Conservation (phyloP, 1,140 invertebrate genomes). For the Ostrea edulis region DNA sequence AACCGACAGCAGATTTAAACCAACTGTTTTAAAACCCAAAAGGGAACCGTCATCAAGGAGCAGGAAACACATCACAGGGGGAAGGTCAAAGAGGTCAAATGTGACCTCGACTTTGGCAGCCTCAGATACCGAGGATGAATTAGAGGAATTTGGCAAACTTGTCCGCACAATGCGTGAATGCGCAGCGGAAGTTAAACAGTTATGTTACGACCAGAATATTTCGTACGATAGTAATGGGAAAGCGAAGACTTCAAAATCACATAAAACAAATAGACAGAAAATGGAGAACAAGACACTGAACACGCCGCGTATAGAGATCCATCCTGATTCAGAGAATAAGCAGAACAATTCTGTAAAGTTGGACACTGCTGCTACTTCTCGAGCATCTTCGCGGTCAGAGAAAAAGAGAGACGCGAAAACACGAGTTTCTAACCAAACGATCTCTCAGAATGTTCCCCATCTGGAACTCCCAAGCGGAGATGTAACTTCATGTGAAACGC, state of each 20-base stretch:
- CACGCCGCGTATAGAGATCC: not conserved
- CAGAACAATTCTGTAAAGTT: not conserved
- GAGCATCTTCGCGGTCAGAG: not conserved
- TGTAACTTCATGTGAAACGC: not conserved
- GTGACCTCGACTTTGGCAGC: not conserved
- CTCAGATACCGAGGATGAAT: slow-evolving; percentile 15
- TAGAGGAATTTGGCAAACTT: slow-evolving; percentile 41
- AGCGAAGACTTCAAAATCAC: slow-evolving; percentile 1
- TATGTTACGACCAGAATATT: slow-evolving; percentile 49
- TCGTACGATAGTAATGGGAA: slow-evolving; percentile 18
- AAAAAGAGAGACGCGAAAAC: not conserved
- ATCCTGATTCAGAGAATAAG: not conserved
- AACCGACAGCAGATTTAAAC: not conserved
- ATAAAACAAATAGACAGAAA: not conserved
- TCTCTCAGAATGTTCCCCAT: slow-evolving; percentile 1
- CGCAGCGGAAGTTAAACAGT: slow-evolving; percentile 52
- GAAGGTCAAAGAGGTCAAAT: not conserved
- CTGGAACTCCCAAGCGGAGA: not conserved
- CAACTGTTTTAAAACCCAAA: slow-evolving; percentile 12
- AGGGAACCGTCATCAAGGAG: not conserved
- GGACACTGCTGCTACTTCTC: not conserved
- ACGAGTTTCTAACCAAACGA: not conserved
- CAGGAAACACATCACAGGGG: not conserved
- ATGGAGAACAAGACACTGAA: not conserved
- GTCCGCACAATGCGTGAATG: slow-evolving; percentile 48